These are phyloP conservation scores for Eufriesea mexicana DNA, from an alignment of 1,140 invertebrate genomes.

Conservation along the genomic window DNA sequence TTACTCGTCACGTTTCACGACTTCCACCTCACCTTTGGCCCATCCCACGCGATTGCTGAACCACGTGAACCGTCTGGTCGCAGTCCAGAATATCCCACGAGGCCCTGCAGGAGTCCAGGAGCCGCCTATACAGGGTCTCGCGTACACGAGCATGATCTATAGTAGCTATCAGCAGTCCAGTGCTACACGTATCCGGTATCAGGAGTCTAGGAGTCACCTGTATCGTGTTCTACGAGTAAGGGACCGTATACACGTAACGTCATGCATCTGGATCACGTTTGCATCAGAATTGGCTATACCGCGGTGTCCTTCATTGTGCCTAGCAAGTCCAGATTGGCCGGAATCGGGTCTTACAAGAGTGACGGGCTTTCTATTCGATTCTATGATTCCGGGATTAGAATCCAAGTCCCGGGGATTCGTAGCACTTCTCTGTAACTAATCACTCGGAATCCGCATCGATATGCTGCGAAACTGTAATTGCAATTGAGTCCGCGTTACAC, in stretches of 20 bases:
- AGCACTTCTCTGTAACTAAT: neutral
- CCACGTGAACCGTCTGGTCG: neutral
- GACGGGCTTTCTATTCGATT: neutral
- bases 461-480: too few species aligned
- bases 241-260: neutral
- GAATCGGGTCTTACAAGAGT: neutral
- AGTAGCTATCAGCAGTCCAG: neutral
- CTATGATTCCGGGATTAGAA: neutral
- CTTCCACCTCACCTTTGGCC: neutral
- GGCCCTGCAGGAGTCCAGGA: neutral
- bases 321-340: neutral
- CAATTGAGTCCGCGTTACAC: neutral
- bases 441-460: neutral
- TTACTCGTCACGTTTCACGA: neutral
- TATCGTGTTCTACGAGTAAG: constrained; percentile 9
- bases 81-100: neutral
- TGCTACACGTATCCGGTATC: neutral
- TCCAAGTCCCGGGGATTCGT: neutral
- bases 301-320: neutral
- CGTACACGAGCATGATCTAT: neutral
- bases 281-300: neutral
- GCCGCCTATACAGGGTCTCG: neutral
- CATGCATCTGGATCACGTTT: constrained; percentile 6
- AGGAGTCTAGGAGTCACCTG: constrained; percentile 11
- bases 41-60: neutral